phyloP scores from a whole-genome alignment of 2,113 vertebrate genomes.

The Cavia porcellus region DNA sequence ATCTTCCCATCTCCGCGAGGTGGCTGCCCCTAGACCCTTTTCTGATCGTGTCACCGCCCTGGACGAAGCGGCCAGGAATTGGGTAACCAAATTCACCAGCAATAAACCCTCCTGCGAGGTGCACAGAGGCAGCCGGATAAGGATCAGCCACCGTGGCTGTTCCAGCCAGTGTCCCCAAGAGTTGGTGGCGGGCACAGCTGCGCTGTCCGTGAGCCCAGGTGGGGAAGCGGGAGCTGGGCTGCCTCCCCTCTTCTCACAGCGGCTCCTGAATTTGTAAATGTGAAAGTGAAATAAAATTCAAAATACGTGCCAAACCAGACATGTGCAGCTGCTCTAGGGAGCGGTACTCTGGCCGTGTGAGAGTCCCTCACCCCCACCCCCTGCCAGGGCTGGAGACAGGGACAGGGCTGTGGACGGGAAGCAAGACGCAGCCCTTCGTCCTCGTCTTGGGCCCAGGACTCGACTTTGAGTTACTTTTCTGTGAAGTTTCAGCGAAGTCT shows the following conservation, averaged over 20 bases:
- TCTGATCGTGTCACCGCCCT: neutral
- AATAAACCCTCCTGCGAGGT: slow-evolving; percentile 79
- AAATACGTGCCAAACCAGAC: slow-evolving; percentile 82
- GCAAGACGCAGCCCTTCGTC: neutral
- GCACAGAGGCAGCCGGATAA: neutral
- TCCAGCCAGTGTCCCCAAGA: neutral
- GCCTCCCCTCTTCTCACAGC: neutral
- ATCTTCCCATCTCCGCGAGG: neutral
- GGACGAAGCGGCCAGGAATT: neutral
- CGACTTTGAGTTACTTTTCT: slow-evolving; percentile 78
- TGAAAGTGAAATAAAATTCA: slow-evolving; percentile 70
- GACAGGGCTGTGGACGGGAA: neutral
- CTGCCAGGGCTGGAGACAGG: neutral
- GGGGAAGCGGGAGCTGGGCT: neutral
- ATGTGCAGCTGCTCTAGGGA: slow-evolving; percentile 44
- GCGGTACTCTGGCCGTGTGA: neutral
- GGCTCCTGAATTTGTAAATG: slow-evolving; percentile 70
- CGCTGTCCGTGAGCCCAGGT: neutral
- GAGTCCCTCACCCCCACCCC: neutral
- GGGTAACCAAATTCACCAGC: slow-evolving; percentile 83
- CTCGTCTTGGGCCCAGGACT: neutral
- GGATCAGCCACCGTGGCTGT: neutral
- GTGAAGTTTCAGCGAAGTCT: slow-evolving; percentile 68
- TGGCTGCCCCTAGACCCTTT: neutral
- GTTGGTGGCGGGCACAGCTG: neutral